These are phyloP conservation scores for Anguilla megastoma DNA, from an alignment of 2,797 vertebrate genomes.

Conservation along the genomic window DNA sequence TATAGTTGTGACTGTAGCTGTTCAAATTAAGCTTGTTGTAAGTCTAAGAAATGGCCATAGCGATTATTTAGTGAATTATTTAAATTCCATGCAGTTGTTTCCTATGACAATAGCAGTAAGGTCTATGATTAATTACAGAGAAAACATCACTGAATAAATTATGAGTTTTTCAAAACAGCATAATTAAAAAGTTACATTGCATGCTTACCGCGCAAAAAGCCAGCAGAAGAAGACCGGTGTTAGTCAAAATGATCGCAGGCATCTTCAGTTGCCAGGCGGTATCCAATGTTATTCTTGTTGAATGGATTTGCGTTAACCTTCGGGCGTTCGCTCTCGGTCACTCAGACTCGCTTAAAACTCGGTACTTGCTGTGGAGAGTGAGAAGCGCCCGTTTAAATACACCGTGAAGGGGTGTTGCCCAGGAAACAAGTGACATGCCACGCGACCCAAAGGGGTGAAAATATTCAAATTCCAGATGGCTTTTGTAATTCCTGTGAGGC, in stretches of 20 bases:
- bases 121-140: neutral
- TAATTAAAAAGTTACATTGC: neutral
- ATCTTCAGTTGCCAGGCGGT: slow-evolving; percentile 42
- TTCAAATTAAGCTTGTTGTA: neutral
- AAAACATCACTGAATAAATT: neutral
- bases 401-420: slow-evolving; percentile 61
- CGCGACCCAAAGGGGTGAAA: slow-evolving; percentile 55
- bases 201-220: slow-evolving; percentile 53
- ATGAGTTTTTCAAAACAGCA: neutral
- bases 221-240: slow-evolving; percentile 50
- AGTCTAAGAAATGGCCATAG: neutral
- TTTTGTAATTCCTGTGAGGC: slow-evolving; percentile 46
- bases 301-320: neutral
- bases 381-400: slow-evolving; percentile 62
- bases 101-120: neutral
- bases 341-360: slow-evolving; percentile 32
- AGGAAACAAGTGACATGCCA: slow-evolving; percentile 57
- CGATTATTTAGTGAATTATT: neutral
- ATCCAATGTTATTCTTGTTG: too few species aligned
- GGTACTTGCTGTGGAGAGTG: slow-evolving; percentile 44
- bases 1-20: neutral
- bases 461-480: slow-evolving; percentile 61
- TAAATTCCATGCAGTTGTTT: neutral
- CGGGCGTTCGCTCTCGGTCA: neutral
- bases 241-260: slow-evolving; percentile 45